These are phyloP conservation scores for Oscheius sp. DNA, from an alignment of 1,140 invertebrate genomes.

Conservation along the genomic window DNA sequence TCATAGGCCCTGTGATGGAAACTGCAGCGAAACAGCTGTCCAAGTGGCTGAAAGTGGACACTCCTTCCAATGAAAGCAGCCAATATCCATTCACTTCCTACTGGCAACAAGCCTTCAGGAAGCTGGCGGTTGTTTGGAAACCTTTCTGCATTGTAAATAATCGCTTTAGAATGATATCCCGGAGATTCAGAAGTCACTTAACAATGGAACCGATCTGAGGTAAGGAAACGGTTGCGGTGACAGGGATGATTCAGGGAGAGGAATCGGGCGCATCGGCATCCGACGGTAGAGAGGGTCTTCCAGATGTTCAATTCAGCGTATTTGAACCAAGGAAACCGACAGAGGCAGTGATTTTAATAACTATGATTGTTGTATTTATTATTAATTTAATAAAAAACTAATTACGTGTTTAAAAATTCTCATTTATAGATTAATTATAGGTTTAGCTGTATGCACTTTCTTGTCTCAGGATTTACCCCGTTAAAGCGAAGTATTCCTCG, in stretches of 20 bases:
- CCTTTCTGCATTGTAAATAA: too few relatives aligned
- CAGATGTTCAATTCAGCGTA: background rate
- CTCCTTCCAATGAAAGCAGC: background rate
- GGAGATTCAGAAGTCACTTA: background rate
- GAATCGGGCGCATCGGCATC: background rate
- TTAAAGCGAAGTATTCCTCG: too few relatives aligned
- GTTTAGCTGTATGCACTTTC: too few relatives aligned
- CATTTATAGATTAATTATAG: too few relatives aligned
- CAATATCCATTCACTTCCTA: background rate
- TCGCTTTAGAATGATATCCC: background rate
- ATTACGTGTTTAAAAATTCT: too few relatives aligned
- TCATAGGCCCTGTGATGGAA: constrained; percentile 15
- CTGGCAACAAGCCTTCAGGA: background rate
- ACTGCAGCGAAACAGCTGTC: constrained; percentile 4
- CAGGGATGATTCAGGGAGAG: background rate
- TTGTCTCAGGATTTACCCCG: too few relatives aligned
- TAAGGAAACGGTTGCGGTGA: too few relatives aligned
- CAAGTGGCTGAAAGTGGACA: background rate
- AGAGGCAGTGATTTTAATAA: too few relatives aligned
- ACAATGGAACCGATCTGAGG: background rate
- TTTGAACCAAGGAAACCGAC: background rate
- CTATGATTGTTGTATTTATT: too few relatives aligned
- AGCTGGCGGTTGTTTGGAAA: background rate
- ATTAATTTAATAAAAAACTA: too few relatives aligned
- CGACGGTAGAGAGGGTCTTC: background rate